phyloP scores from a whole-genome alignment of 2,888 invertebrate genomes.

The Unio pictorum region DNA sequence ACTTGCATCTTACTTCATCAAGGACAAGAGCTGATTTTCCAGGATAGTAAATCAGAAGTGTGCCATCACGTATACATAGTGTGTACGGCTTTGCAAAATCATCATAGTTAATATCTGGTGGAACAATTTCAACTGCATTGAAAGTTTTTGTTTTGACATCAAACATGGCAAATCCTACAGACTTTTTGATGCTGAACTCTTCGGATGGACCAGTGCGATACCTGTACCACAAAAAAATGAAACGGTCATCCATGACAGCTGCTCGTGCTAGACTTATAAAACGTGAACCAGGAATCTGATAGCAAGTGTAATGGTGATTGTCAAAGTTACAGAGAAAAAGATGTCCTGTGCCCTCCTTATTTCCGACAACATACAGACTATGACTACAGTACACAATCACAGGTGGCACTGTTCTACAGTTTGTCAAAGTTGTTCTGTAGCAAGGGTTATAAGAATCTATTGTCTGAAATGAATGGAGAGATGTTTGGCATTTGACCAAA shows the following conservation, averaged over 20 bases:
- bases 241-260: conserved; percentile 58
- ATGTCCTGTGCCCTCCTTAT: conserved; percentile 66
- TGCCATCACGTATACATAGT: conserved; percentile 62
- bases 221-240: conserved; percentile 65
- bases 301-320: conserved; percentile 64
- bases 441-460: conserved; percentile 62
- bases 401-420: conserved; percentile 63
- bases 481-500: conserved; percentile 57
- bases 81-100: conserved; percentile 62
- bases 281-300: conserved; percentile 63
- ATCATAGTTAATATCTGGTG: conserved; percentile 64
- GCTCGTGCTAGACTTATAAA: conserved; percentile 66
- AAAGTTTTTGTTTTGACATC: conserved; percentile 64
- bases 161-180: conserved; percentile 66
- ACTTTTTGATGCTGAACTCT: conserved; percentile 68
- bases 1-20: conserved; percentile 63
- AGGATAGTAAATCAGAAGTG: conserved; percentile 62
- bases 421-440: conserved; percentile 67
- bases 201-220: conserved; percentile 67
- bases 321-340: conserved; percentile 64
- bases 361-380: conserved; percentile 63
- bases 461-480: conserved; percentile 62
- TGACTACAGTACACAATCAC: conserved; percentile 64
- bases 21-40: conserved; percentile 64
- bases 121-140: conserved; percentile 58